Conservation (phyloP, 2,113 vertebrate genomes). For the Aegithalos caudatus region DNA sequence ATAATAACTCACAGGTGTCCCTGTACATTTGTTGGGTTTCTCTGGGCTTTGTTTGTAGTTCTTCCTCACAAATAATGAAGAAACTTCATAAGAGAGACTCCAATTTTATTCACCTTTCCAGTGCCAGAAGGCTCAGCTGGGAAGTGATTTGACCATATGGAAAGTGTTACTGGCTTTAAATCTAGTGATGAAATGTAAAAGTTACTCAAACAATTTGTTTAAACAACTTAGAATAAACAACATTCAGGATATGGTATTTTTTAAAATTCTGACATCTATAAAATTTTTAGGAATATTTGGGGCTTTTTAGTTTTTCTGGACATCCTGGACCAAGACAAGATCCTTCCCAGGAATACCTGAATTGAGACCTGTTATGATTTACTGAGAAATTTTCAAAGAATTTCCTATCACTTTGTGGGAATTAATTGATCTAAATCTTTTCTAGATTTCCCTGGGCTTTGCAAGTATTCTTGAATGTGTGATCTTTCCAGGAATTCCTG, state of each 20-base stretch:
- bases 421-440: not conserved
- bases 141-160: not conserved
- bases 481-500: not conserved
- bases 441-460: not conserved
- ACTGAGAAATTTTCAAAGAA: not conserved
- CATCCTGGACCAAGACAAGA: not conserved
- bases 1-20: not conserved
- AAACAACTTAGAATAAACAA: not conserved
- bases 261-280: accelerated
- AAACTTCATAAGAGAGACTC: not conserved
- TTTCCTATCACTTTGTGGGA: not conserved
- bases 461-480: not conserved
- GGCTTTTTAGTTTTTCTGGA: not conserved
- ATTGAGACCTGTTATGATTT: not conserved
- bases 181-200: not conserved
- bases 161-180: not conserved
- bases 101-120: not conserved
- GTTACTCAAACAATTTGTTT: not conserved
- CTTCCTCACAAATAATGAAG: not conserved
- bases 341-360: not conserved
- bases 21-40: not conserved
- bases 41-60: not conserved
- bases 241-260: not conserved
- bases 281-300: not conserved
- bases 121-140: not conserved